Base-by-base conservation (phyloP, 2,797 vertebrate genomes). In the Galago senegalensis region DNA sequence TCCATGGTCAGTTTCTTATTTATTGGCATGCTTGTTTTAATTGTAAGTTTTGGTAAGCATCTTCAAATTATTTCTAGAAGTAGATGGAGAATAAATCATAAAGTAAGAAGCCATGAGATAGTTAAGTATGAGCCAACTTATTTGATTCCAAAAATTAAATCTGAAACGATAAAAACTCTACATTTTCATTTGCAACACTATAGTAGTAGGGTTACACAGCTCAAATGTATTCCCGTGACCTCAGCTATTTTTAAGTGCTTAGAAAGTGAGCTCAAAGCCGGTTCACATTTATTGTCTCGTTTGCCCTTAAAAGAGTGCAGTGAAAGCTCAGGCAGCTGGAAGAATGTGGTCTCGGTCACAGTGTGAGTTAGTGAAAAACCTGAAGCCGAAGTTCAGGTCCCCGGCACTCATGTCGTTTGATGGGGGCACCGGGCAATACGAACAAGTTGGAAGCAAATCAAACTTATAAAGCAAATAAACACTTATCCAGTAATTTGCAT, bases 381-480 rank as follows among this genome's bases (percentile, higher is more conserved):
- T 53, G 12, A 70, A 79, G 91, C 56, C 63, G 58, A 97, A 97
- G 89, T 96, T 95, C 89, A 97, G 4, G 80, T 49, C 61, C 63
- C n/a, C 13, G 56, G 56, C 37, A n/a, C 43, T 79, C 79, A 49
- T 65, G 76, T 69, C 17, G 72, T 81, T 91, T 93, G 82, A 96
- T 20, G 29, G 53, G 67, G 86, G 60, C 90, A 86, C 79, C 10
- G 34, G 72, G 79, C 25, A 65, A 9, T 29, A 34, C 63, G 49
- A 46, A 63, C 95, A 94, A 95, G 88, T 31, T 93, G 83, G 18
- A 69, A 14, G 69, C 43, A 91, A 88, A 89, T 83, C 79, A 93
- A 97, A 73, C 87, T 95, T 97, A 92, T 76, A 95, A 95, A 95
- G 86, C 83, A 94, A 95, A 88, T 82, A 93, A 93, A 83, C 4